Conservation (phyloP, 2,797 vertebrate genomes). For the Galaxias olidus region DNA sequence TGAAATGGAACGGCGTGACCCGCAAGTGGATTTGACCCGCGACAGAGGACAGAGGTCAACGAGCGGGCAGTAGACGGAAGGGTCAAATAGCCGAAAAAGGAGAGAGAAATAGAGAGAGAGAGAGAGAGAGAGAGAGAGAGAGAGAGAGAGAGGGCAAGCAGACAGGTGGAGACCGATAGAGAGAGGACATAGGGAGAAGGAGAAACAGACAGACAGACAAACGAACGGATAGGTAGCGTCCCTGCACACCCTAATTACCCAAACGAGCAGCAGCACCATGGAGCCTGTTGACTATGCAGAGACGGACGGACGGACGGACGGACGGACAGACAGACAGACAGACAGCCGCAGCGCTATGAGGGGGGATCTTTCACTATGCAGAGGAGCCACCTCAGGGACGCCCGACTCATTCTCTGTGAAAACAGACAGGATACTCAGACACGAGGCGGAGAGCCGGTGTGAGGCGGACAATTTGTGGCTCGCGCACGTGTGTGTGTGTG, state of each 20-base stretch:
- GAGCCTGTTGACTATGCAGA: no score
- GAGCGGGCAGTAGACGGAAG: background rate
- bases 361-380: constrained; percentile 67
- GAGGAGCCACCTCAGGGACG: constrained; percentile 65
- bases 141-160: no score
- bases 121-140: no score
- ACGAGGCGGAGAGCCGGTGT: constrained; percentile 54
- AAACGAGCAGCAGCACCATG: background rate
- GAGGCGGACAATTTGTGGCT: constrained; percentile 28
- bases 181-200: no score
- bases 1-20: no score
- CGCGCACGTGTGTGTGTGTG: no score
- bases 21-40: no score
- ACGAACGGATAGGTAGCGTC: constrained; percentile 27
- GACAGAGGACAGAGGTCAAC: background rate
- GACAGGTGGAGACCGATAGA: no score
- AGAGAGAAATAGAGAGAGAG: no score
- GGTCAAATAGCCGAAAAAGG: background rate
- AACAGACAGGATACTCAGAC: constrained; percentile 64
- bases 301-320: constrained; percentile 53
- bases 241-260: no score
- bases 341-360: constrained; percentile 60
- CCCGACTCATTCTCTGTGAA: constrained; percentile 74
- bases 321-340: no score
- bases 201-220: background rate